Evolutionary conservation across 2,888 invertebrate genomes (phyloP).

Genomic region (Xylota sylvarum): DNA sequence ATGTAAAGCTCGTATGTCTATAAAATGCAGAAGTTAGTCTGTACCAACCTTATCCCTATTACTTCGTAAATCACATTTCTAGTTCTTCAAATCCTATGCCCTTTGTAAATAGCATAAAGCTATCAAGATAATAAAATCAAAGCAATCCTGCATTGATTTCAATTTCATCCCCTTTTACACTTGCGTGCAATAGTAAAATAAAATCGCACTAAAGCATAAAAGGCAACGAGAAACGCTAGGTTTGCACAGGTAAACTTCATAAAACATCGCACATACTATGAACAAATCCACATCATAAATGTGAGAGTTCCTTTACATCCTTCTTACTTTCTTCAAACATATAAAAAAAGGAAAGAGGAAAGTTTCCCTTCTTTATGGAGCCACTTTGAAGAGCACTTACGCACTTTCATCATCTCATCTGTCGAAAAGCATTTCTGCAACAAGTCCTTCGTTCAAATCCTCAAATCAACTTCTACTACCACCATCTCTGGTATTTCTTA

Average conservation of each 20-base stretch:
- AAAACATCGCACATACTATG: neutral
- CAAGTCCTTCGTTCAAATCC: slow-evolving; percentile 46
- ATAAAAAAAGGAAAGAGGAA: slow-evolving; percentile 7
- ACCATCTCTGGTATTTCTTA: neutral
- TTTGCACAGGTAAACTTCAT: neutral
- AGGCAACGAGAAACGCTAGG: neutral
- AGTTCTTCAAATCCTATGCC: too few relatives aligned
- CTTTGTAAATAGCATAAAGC: too few relatives aligned
- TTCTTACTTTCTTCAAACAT: neutral
- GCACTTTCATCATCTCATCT: slow-evolving; percentile 40
- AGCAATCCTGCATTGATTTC: neutral
- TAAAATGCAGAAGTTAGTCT: too few relatives aligned
- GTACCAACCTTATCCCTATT: too few relatives aligned
- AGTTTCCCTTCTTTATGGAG: slow-evolving; percentile 30
- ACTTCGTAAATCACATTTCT: too few relatives aligned
- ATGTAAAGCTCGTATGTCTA: too few relatives aligned
- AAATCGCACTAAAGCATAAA: neutral
- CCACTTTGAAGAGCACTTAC: slow-evolving; percentile 36
- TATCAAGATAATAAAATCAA: neutral
- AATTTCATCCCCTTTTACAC: neutral
- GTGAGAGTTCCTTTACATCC: neutral
- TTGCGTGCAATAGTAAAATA: slow-evolving; percentile 2
- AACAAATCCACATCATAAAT: slow-evolving; percentile 4
- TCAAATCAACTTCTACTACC: slow-evolving; percentile 32
- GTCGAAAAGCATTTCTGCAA: slow-evolving; percentile 44